Conservation (phyloP, 1,140 invertebrate species). For the Drosophila jambulina region DNA sequence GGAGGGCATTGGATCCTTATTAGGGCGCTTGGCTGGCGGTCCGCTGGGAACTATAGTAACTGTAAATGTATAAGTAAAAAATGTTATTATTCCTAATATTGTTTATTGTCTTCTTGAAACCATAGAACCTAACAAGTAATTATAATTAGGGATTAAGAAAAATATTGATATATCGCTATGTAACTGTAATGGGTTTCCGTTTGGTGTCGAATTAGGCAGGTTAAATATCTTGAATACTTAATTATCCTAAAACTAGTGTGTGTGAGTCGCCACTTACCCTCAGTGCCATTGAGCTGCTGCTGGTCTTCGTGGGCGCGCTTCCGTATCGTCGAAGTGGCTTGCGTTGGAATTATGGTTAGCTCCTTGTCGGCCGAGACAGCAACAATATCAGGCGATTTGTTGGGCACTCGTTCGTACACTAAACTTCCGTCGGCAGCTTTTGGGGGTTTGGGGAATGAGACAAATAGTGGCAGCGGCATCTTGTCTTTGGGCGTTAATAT, state of each 20-base stretch:
- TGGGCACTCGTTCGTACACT: conserved; percentile 93
- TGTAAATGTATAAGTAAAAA: conserved; percentile 9
- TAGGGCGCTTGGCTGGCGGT: conserved; percentile 89
- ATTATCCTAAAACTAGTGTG: not conserved
- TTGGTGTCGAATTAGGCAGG: not conserved
- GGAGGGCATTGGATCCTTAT: conserved; percentile 90
- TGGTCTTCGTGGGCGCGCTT: conserved; percentile 90
- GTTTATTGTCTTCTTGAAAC: not conserved
- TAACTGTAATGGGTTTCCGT: not conserved
- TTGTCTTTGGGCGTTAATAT: conserved; percentile 91
- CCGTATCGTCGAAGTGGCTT: conserved; percentile 86
- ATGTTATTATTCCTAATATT: not conserved
- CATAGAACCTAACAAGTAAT: not conserved
- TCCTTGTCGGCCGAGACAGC: conserved; percentile 81
- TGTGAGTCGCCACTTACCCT: conserved; percentile 43
- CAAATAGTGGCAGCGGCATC: conserved; percentile 91
- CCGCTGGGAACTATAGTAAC: conserved; percentile 86
- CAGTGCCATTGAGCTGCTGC: conserved; percentile 90
- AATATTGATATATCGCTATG: not conserved
- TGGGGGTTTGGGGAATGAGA: conserved; percentile 94
- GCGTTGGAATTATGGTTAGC: conserved; percentile 81
- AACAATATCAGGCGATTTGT: conserved; percentile 90
- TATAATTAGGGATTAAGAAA: not conserved
- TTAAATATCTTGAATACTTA: no score
- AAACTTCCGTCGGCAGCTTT: conserved; percentile 94